A percentile compares a stretch with the other conserved stretches of the same genome.
Conservation (phyloP, 2,888 invertebrate genomes). For the Busseola fusca region DNA sequence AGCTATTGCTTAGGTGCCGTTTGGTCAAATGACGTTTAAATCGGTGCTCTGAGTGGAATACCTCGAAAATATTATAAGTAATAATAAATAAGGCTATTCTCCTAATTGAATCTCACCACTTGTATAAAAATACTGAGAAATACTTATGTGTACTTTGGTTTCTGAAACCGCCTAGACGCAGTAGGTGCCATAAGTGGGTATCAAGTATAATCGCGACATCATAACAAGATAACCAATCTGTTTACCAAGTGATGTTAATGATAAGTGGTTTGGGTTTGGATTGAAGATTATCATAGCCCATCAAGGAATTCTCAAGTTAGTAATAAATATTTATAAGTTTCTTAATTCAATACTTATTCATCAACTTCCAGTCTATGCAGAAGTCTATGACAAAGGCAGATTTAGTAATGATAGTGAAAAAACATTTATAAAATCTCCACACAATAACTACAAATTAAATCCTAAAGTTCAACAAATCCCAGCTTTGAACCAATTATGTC, state of each 20-base stretch:
- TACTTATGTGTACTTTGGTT: conserved; percentile 18
- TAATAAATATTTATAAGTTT: no score
- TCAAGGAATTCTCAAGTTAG: no score
- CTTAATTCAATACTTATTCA: background rate
- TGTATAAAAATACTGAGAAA: conserved; percentile 6
- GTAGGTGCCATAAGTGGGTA: conserved; percentile 36
- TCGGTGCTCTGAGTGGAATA: background rate
- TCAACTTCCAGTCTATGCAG: background rate
- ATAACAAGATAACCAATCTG: conserved; percentile 22
- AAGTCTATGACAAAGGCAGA: background rate
- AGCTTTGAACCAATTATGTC: conserved; percentile 40
- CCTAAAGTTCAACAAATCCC: conserved; percentile 28
- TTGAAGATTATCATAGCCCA: background rate
- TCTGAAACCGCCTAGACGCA: conserved; percentile 25
- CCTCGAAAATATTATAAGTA: background rate
- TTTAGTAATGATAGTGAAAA: background rate
- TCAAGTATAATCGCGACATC: conserved; percentile 39
- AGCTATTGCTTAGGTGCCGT: background rate
- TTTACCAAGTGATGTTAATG: conserved; percentile 24
- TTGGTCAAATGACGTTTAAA: background rate
- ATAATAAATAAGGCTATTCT: conserved; percentile 2
- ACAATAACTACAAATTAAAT: conserved; percentile 11
- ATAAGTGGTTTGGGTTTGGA: background rate
- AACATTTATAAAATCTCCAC: background rate
- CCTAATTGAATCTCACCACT: conserved; percentile 1